Evolutionary conservation across 2,113 vertebrate genomes (phyloP).

Genomic region (Eulemur macaco): DNA sequence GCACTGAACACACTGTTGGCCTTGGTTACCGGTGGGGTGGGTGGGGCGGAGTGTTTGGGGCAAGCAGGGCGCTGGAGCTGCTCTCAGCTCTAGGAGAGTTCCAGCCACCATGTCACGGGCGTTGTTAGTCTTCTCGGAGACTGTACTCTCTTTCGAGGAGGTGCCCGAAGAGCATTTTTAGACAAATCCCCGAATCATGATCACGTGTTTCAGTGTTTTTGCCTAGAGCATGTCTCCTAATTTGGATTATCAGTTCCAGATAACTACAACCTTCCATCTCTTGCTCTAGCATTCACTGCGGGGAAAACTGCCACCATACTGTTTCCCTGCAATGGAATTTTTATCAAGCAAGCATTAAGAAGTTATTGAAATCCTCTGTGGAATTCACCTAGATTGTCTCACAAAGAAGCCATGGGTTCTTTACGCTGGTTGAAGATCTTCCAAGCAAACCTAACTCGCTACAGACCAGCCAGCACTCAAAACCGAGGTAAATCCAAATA

Average conservation of each 20-base stretch:
- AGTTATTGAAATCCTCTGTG: slow-evolving; percentile 40
- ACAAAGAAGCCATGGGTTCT: slow-evolving; percentile 18
- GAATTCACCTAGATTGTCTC: slow-evolving; percentile 47
- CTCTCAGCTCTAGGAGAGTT: neutral
- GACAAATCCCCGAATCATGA: slow-evolving; percentile 63
- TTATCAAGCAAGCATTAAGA: slow-evolving; percentile 64
- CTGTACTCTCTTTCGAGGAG: slow-evolving; percentile 38
- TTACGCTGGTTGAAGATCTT: slow-evolving; percentile 14
- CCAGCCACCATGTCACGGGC: neutral
- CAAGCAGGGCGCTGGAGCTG: neutral
- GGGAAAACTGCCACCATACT: slow-evolving; percentile 4
- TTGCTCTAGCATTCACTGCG: slow-evolving; percentile 9
- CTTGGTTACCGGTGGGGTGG: neutral
- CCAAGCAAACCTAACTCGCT: slow-evolving; percentile 39
- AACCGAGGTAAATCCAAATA: neutral
- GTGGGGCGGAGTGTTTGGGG: neutral
- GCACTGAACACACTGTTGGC: neutral
- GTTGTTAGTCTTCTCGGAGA: slow-evolving; percentile 3
- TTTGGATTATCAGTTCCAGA: slow-evolving; percentile 52
- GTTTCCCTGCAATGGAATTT: slow-evolving; percentile 36
- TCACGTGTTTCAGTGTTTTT: slow-evolving; percentile 38
- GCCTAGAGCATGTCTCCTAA: slow-evolving; percentile 39
- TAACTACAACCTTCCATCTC: slow-evolving; percentile 27
- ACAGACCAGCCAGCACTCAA: neutral
- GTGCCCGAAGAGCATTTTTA: slow-evolving; percentile 43